Conservation (phyloP, 2,797 vertebrate species). For the Simalia tracyae region DNA sequence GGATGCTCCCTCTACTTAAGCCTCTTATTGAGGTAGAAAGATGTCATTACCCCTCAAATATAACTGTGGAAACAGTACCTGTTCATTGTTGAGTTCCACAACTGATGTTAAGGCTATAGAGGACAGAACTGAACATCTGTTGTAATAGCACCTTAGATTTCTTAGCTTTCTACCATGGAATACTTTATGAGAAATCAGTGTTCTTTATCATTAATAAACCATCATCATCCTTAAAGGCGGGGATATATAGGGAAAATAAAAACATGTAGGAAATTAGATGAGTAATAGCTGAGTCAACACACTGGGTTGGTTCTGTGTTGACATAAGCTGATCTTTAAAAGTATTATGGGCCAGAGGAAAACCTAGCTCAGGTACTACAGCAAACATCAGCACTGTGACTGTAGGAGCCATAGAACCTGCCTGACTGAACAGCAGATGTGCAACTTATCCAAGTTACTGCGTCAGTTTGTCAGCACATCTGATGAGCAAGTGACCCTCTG, state of each 20-base stretch:
- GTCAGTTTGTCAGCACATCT: background rate
- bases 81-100: background rate
- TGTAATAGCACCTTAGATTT: background rate
- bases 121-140: background rate
- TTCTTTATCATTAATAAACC: slow-evolving; percentile 29
- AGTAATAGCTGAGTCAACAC: background rate
- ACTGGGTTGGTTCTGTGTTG: background rate
- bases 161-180: background rate
- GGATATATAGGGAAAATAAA: background rate
- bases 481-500: background rate
- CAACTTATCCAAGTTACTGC: background rate
- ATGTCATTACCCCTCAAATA: accelerated
- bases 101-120: background rate
- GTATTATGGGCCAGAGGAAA: background rate
- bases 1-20: background rate
- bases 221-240: background rate
- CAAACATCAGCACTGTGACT: background rate
- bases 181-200: slow-evolving; percentile 41
- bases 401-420: background rate
- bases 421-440: background rate
- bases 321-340: background rate
- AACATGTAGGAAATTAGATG: background rate
- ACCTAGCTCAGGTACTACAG: background rate
- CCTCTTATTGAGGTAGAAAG: slow-evolving; percentile 56
- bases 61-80: background rate